These are phyloP conservation scores for Mactra quadrangularis DNA, from an alignment of 1,140 invertebrate genomes.

Conservation along the genomic window DNA sequence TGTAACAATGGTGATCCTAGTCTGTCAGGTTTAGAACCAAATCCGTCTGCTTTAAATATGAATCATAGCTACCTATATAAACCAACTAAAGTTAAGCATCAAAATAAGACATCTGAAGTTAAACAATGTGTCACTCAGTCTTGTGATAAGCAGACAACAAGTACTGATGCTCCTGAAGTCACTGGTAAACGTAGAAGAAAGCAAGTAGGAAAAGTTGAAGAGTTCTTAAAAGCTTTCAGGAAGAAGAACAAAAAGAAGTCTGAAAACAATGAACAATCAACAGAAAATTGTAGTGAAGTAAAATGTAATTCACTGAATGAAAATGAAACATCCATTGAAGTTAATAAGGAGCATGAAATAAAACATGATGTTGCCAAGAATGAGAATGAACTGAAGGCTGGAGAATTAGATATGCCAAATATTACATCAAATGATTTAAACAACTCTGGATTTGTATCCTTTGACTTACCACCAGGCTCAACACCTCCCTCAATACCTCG, in stretches of 20 bases:
- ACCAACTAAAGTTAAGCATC: not conserved
- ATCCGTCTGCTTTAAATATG: too few relatives aligned
- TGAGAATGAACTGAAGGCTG: not conserved
- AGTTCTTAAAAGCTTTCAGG: conserved; percentile 37
- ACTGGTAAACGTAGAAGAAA: conserved; percentile 40
- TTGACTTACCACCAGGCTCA: not conserved
- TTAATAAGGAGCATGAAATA: not conserved
- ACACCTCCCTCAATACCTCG: not conserved
- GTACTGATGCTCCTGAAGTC: not conserved
- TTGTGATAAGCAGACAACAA: not conserved
- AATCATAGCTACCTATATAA: too few relatives aligned
- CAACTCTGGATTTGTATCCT: conserved; percentile 4
- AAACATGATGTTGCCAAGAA: not conserved
- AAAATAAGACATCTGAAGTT: not conserved
- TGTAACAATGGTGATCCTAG: not conserved
- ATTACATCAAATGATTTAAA: not conserved
- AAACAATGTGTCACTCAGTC: not conserved
- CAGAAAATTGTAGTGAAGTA: not conserved
- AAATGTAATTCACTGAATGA: not conserved
- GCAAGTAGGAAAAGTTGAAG: conserved; percentile 47
- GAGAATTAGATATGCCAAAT: too few relatives aligned
- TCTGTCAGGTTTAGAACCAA: not conserved
- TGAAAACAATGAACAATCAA: not conserved
- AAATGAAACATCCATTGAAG: not conserved
- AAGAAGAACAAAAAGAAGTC: conserved; percentile 29